Evolutionary conservation across 2,113 vertebrate genomes (phyloP).

Genomic region (mouse (Mus musculus)): GRCm39 chr17:75727501-75728000

Average conservation of each 20-base stretch:
- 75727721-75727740: no score
- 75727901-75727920: not conserved
- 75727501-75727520: not conserved
- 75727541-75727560: not conserved
- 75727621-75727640: not conserved
- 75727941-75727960: not conserved
- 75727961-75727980: not conserved
- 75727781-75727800: not conserved
- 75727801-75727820: not conserved
- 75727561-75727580: not conserved
- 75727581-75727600: not conserved
- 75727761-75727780: not conserved
- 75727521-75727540: not conserved
- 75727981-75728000: not conserved
- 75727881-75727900: not conserved
- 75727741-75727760: not conserved
- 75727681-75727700: not conserved
- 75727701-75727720: not conserved
- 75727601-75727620: not conserved
- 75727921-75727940: not conserved
- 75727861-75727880: not conserved
- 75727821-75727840: not conserved
- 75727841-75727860: not conserved
- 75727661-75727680: not conserved
- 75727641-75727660: not conserved